Conservation (phyloP, 2,888 invertebrate genomes). For the Caprella mutica region DNA sequence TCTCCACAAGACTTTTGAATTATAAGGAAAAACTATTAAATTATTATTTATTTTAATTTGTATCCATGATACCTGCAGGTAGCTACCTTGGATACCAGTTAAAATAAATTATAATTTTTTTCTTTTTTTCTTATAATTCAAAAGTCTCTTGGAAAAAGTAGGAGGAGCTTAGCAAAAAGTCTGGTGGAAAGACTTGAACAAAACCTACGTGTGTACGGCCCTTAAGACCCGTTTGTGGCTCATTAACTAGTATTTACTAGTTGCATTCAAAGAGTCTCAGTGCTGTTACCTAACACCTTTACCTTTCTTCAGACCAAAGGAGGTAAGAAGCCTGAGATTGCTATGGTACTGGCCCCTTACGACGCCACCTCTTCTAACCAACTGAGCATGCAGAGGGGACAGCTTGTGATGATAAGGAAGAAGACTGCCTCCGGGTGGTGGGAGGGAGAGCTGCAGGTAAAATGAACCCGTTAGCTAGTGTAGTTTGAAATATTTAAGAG, state of each 20-base stretch:
- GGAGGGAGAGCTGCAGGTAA: slow-evolving; percentile 92
- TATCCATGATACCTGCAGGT: too few relatives aligned
- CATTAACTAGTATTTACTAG: not conserved
- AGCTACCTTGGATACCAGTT: too few relatives aligned
- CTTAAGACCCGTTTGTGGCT: not conserved
- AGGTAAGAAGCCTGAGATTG: slow-evolving; percentile 73
- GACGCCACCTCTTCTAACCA: slow-evolving; percentile 84
- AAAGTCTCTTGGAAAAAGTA: too few relatives aligned
- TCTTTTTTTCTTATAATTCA: too few relatives aligned
- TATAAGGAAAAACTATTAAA: too few relatives aligned
- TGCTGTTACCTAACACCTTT: not conserved
- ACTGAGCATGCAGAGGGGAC: slow-evolving; percentile 75
- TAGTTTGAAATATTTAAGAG: too few relatives aligned
- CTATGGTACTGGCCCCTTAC: slow-evolving; percentile 85
- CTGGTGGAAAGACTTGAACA: too few relatives aligned
- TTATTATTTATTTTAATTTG: too few relatives aligned
- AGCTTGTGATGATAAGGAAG: slow-evolving; percentile 88
- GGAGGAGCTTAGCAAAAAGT: too few relatives aligned
- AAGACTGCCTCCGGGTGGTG: slow-evolving; percentile 98
- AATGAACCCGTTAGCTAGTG: too few relatives aligned
- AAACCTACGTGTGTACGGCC: too few relatives aligned
- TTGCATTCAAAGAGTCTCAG: not conserved
- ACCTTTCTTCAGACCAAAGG: slow-evolving; percentile 26
- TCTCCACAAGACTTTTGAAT: too few relatives aligned
- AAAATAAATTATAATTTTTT: not conserved